Base-by-base conservation (phyloP, 2,888 invertebrate genomes). In the Xanthia togata region DNA sequence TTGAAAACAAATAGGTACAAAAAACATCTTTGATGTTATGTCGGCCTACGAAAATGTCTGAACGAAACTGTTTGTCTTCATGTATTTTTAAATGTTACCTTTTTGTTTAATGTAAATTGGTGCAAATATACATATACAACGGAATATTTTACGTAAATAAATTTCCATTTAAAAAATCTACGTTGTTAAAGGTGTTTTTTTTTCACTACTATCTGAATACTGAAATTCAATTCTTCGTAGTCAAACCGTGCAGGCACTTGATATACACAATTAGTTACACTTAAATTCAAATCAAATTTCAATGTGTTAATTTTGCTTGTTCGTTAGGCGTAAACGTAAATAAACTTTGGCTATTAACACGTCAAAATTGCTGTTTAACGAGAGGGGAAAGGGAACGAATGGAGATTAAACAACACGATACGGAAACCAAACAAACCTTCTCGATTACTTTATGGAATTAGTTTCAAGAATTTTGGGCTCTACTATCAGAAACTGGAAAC, bases 401-500 rank as follows among this genome's bases (percentile, higher is more conserved):
- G 92, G 91, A 95, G 95, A 96, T 95, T 95, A 95, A 95, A 94
- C 94, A 93, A 93, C 93, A 91, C 92, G 93, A 95, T 95, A 94
- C 92, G 92, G 91, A 93, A 91, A 92, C 92, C 93, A 91, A 86
- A 91, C 88, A 90, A 89, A 92, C 93, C 92, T 93, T 91, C 92
- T 90, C 93, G 92, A 94, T 94, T 93, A 93, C 93, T 95, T 95
- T 95, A 95, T 93, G 93, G 92, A 93, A 95, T 95, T 95, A 95
- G 93, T 95, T 95, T 87, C 89, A 89, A 88, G 88, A 79, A 87
- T 89, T 87, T 88, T 80, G 76, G 91, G 89, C 89, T 87, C 69
- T 83, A 85, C 88, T 87, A 89, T 89, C 89, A 87, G 87, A 86
- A 84, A 87, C 84, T 89, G 86, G 88, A 86, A 90, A 88, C 87